Evolutionary conservation across 30 jellyfish, hydroid and myxozoan species (phyloP).

Genomic region (Haliclystus octoradiatus): DNA sequence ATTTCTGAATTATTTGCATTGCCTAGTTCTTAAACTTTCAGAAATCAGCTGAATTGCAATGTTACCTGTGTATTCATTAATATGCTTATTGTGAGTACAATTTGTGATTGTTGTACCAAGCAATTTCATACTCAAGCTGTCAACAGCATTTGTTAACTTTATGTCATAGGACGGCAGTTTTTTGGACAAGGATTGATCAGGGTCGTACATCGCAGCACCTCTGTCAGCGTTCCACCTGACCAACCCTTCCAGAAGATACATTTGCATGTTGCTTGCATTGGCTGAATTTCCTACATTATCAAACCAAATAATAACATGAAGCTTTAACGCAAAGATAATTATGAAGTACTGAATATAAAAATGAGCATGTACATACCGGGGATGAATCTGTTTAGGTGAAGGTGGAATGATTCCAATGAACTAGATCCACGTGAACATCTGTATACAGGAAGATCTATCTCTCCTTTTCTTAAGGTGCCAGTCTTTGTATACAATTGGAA

Average conservation of each 20-base stretch:
- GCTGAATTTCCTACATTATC: constrained; percentile 23
- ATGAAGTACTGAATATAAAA: too few species aligned
- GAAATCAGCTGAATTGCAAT: not conserved
- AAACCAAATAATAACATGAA: not conserved
- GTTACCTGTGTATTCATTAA: not conserved
- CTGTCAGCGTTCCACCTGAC: constrained; percentile 21
- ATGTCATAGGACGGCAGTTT: not conserved
- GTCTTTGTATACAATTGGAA: constrained; percentile 17
- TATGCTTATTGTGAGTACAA: not conserved
- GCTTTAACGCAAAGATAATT: not conserved
- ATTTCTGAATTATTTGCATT: not conserved
- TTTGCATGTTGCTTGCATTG: constrained; percentile 33
- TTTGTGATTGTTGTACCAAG: not conserved
- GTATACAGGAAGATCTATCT: constrained; percentile 15
- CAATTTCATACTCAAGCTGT: not conserved
- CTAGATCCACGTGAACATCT: constrained; percentile 43
- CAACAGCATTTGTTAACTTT: not conserved
- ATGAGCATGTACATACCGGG: constrained; percentile 1
- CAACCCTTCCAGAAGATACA: constrained; percentile 20
- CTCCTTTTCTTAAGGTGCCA: constrained; percentile 17
- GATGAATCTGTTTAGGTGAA: constrained; percentile 3
- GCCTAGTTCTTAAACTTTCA: not conserved
- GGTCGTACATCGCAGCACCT: constrained; percentile 5
- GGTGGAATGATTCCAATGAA: constrained; percentile 31
- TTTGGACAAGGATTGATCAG: not conserved